Conservation (phyloP, 53 echinoderm and acorn worm genomes). For the Glandiceps talaboti region DNA sequence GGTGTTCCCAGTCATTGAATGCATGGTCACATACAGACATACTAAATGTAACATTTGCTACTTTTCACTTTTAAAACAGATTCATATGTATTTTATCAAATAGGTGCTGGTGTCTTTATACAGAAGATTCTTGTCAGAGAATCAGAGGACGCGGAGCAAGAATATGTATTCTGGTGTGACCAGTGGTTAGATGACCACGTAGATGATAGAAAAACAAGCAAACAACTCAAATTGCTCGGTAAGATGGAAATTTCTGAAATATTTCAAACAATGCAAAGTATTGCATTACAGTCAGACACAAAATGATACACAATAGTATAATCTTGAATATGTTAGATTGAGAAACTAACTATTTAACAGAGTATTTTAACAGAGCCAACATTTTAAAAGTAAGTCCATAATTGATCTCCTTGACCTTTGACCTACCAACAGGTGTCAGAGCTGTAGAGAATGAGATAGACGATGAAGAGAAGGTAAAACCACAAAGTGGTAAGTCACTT, state of each 20-base stretch:
- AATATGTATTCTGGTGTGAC: constrained; percentile 51
- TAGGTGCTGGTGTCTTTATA: constrained; percentile 65
- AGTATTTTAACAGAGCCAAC: too few species aligned
- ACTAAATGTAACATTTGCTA: neutral
- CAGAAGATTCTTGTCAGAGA: constrained; percentile 30
- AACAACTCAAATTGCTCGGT: constrained; percentile 59
- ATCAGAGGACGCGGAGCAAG: constrained; percentile 37
- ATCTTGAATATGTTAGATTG: too few species aligned
- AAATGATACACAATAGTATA: too few species aligned
- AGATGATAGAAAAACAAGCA: constrained; percentile 54
- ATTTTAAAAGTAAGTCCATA: too few species aligned
- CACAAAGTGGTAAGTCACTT: constrained; percentile 28
- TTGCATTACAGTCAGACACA: too few species aligned
- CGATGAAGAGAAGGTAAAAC: constrained; percentile 7
- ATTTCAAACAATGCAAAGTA: too few species aligned
- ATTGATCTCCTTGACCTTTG: too few species aligned
- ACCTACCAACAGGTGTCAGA: constrained; percentile 8
- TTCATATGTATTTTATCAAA: too few species aligned
- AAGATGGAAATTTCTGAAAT: neutral
- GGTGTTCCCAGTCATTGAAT: too few species aligned
- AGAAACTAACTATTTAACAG: too few species aligned
- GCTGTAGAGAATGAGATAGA: neutral
- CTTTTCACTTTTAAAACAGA: neutral
- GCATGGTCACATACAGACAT: too few species aligned
- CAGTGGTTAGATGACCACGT: constrained; percentile 80